Conservation (phyloP, 2,113 vertebrate species). For the Peromyscus leucopus region DNA sequence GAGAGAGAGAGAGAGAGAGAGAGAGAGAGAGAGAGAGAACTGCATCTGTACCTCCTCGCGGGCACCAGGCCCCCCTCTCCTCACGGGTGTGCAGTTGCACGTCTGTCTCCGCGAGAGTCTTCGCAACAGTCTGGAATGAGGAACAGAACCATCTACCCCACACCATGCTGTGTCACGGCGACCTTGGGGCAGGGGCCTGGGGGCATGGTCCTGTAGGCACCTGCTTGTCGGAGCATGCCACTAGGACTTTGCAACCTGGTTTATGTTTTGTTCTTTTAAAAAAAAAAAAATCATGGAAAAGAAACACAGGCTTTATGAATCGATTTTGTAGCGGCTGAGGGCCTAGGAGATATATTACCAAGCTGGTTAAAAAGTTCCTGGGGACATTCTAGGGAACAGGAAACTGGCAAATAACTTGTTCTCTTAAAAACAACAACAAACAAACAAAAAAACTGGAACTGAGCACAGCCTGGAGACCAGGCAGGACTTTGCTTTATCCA, state of each 20-base stretch:
- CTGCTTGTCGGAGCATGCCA: not conserved
- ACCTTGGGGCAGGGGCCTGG: not conserved
- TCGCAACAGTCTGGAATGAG: not conserved
- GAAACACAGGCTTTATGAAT: constrained; percentile 24
- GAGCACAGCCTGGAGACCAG: not conserved
- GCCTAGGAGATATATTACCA: not conserved
- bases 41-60: accelerated
- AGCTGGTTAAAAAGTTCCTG: constrained; percentile 49
- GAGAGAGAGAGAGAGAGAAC: not conserved
- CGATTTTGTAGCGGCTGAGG: constrained; percentile 28
- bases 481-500: not conserved
- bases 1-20: too few relatives aligned
- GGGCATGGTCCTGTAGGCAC: not conserved
- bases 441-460: not conserved
- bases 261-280: not conserved
- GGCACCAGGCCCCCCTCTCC: not conserved
- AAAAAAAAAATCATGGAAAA: not conserved
- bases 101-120: not conserved
- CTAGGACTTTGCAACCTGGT: not conserved
- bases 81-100: accelerated
- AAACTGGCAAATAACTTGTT: constrained; percentile 43
- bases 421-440: not conserved
- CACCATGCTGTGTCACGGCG: not conserved
- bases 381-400: constrained; percentile 43
- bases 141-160: not conserved